Evolutionary conservation across 2,113 vertebrate species (phyloP).

Genomic region (Calonectris borealis): DNA sequence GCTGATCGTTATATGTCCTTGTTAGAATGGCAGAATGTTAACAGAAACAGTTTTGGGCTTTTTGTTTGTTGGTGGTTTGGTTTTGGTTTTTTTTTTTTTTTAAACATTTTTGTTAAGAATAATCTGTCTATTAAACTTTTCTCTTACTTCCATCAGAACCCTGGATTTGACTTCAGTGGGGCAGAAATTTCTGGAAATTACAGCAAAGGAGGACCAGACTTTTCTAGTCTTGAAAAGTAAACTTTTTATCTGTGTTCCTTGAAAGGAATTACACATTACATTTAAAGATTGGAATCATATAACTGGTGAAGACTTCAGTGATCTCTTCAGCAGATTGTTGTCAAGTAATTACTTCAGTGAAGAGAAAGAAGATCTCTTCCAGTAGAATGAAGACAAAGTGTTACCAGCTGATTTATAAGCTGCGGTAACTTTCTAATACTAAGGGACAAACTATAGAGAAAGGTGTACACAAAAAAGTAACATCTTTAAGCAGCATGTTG

Average conservation of each 20-base stretch:
- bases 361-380: not conserved
- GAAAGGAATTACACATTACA: not conserved
- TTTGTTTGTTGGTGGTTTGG: not conserved
- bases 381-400: not conserved
- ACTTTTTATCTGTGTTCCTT: not conserved
- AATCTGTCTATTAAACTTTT: not conserved
- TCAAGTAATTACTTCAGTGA: not conserved
- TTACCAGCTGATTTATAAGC: not conserved
- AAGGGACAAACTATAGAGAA: not conserved
- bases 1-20: not conserved
- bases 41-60: not conserved
- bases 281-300: not conserved
- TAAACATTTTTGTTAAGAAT: not conserved
- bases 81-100: not conserved
- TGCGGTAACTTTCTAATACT: not conserved
- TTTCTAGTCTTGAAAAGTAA: constrained; percentile 86
- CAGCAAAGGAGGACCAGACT: constrained; percentile 93
- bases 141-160: constrained; percentile 79
- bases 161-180: constrained; percentile 98
- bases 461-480: not conserved
- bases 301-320: not conserved
- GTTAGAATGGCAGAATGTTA: not conserved
- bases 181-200: constrained; percentile 98
- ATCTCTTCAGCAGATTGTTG: not conserved
- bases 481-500: not conserved